phyloP scores from a whole-genome alignment of 2,113 vertebrate species.

The Artemisiospiza belli region DNA sequence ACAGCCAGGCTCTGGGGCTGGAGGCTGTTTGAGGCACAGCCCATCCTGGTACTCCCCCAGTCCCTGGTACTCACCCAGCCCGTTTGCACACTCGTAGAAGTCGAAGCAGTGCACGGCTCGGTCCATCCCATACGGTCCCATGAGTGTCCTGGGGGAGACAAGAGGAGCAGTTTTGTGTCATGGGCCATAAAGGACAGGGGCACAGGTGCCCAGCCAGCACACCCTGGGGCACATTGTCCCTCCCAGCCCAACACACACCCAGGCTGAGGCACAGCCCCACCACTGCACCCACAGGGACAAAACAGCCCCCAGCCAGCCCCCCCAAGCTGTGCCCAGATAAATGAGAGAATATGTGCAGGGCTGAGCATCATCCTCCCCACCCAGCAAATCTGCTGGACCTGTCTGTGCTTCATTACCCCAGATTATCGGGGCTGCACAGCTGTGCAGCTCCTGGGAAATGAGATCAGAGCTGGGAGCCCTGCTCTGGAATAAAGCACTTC shows the following conservation, averaged over 20 bases:
- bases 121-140: conserved; percentile 89
- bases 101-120: conserved; percentile 84
- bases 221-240: neutral
- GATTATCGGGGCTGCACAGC: conserved; percentile 45
- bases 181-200: accelerated
- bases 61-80: conserved; percentile 74
- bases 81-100: conserved; percentile 87
- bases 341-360: conserved; percentile 11
- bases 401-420: conserved; percentile 51
- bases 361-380: conserved; percentile 37
- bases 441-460: conserved; percentile 47
- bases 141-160: conserved; percentile 81
- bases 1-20: neutral
- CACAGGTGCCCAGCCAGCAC: neutral
- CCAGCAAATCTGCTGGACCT: conserved; percentile 49
- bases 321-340: neutral
- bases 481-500: neutral
- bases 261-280: neutral
- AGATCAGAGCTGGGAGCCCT: neutral
- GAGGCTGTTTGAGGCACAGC: neutral
- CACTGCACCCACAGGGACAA: neutral
- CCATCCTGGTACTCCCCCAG: conserved; percentile 27
- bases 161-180: neutral
- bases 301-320: neutral
- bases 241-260: accelerated